Evolutionary conservation across 2,113 vertebrate species (phyloP), one percentile per base, ranked within the genome.

Genomic region (Lepidothrix coronata): DNA sequence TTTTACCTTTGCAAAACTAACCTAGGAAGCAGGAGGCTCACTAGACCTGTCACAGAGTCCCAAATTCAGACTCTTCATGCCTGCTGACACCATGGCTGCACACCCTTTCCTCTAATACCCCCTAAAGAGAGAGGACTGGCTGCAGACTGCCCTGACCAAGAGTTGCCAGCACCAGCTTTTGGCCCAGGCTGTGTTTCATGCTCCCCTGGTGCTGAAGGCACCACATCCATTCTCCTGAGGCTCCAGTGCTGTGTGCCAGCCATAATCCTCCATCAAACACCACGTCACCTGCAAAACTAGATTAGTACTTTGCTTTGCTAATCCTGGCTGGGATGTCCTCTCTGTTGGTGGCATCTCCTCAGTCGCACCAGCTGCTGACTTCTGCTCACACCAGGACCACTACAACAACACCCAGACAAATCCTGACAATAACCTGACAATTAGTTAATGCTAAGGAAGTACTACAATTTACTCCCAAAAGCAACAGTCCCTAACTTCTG

Each of bases 251-350:
- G 25, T 0, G 4, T 30, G 71, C 25, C 65, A 72, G 52, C 35
- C 0, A 0, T 3, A 4, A 86, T 49, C 14, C 33, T 21, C 11
- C 17, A 0, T 6, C 0, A 5, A 62, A 61, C 6, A 37, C n/a
- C 37, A n/a, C 0, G 0, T 8, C 76, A 70, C 67, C 82, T n/a
- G 66, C 33, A 79, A 73, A 21, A 76, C 70, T 11, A 70, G 65
- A 31, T 59, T 25, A 74, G 79, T 27, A 21, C 33, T 67, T 62
- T 49, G 57, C 70, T 78, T 37, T 91, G 44, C 33, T 88, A 73
- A 63, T 63, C 83, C 75, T 67, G 73, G 35, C 49, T 77, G 58
- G n/a, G 65, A 49, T 30, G 41, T 58, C 52, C 52, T 46, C 65
- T 62, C n/a, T 59, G 23, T 39, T 3, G 2, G 59, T 54, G 70